Percentiles rank a stretch among this genome's conserved stretches.
Evolutionary conservation across 2,888 invertebrate genomes (phyloP).

Genomic region (Apodemia duryi): DNA sequence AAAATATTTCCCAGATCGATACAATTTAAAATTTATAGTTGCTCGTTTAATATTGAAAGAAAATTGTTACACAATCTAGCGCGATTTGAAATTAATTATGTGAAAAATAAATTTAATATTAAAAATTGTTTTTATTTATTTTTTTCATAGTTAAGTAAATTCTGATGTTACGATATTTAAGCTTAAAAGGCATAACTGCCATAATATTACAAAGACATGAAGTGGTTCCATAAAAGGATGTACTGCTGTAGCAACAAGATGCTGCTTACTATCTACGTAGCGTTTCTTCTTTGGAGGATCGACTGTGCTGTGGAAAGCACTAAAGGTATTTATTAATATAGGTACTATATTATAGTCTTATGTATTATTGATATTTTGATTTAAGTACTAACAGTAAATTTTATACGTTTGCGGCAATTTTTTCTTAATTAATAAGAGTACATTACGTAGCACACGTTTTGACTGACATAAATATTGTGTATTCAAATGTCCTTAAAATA

Average conservation of each 20-base stretch:
- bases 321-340: slow-evolving; percentile 51
- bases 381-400: too few relatives aligned
- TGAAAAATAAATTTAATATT: not conserved
- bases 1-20: too few relatives aligned
- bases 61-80: not conserved
- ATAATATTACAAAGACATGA: slow-evolving; percentile 57
- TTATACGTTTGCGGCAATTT: too few relatives aligned
- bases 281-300: slow-evolving; percentile 66
- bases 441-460: too few relatives aligned
- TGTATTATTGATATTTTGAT: too few relatives aligned
- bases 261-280: slow-evolving; percentile 59
- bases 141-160: slow-evolving; percentile 22
- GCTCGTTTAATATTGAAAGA: not conserved
- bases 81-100: not conserved
- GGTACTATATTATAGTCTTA: not conserved
- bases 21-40: too few relatives aligned
- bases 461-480: too few relatives aligned
- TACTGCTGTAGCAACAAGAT: slow-evolving; percentile 58
- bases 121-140: not conserved
- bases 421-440: too few relatives aligned
- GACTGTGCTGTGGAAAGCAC: slow-evolving; percentile 69
- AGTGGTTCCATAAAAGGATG: slow-evolving; percentile 60
- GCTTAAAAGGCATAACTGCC: slow-evolving; percentile 55
- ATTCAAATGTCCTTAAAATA: too few relatives aligned
- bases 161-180: slow-evolving; percentile 64